phyloP scores from a whole-genome alignment of 2,797 vertebrate genomes.

The Columba guinea region DNA sequence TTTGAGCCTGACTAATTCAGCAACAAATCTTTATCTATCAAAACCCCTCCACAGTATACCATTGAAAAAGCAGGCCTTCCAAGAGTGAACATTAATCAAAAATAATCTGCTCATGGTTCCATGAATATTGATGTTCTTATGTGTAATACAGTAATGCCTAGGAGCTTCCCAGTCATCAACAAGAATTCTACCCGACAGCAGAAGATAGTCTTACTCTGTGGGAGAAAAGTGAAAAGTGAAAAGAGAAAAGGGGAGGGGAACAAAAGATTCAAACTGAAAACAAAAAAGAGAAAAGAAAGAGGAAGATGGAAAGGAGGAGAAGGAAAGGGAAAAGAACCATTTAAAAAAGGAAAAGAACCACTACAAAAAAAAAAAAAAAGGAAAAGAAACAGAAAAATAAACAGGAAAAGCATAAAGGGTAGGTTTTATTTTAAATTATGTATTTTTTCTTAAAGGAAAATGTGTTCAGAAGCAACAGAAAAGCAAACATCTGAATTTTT shows the following conservation, averaged over 20 bases:
- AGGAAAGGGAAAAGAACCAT: not conserved
- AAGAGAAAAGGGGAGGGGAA: not conserved
- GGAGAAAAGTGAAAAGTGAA: not conserved
- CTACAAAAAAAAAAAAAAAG: too few species aligned
- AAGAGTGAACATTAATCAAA: not conserved
- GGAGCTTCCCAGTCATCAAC: not conserved
- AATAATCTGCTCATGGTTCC: not conserved
- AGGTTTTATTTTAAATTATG: not conserved
- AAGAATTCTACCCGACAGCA: not conserved
- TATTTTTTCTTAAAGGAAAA: not conserved
- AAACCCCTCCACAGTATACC: too few species aligned
- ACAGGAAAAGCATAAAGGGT: rapidly evolving
- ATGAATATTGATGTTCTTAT: not conserved
- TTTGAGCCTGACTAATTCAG: too few species aligned
- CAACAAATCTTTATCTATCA: too few species aligned
- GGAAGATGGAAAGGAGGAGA: too few species aligned
- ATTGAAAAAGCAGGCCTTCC: not conserved
- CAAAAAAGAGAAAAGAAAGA: too few species aligned
- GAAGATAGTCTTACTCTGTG: not conserved
- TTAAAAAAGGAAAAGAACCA: too few species aligned
- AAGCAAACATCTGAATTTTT: not conserved
- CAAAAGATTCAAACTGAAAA: not conserved
- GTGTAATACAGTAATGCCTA: not conserved
- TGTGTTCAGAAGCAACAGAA: not conserved
- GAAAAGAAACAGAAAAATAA: too few species aligned